Evolutionary conservation across 2,113 vertebrate species (phyloP).

Genomic region (Oophaga pumilio): DNA sequence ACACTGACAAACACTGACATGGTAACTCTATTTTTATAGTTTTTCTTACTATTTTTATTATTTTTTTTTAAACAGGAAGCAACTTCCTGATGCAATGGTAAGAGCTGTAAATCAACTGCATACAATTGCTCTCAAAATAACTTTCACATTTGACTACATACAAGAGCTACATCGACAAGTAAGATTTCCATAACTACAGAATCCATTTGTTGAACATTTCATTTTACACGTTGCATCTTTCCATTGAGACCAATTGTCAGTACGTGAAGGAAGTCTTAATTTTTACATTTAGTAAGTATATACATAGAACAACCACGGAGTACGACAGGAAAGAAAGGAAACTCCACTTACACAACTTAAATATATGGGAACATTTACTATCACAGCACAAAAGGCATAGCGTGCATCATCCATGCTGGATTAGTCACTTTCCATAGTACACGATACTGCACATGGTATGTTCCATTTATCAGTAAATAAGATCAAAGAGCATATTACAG

Average conservation of each 20-base stretch:
- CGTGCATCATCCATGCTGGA: neutral
- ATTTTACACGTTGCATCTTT: neutral
- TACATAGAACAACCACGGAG: neutral
- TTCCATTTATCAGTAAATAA: neutral
- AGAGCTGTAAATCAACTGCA: neutral
- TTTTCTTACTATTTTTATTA: too few species aligned
- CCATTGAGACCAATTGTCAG: neutral
- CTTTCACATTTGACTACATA: neutral
- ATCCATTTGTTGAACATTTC: neutral
- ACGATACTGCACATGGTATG: neutral
- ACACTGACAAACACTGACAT: too few species aligned
- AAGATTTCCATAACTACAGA: neutral
- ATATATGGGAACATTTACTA: neutral
- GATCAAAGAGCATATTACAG: neutral
- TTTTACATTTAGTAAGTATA: neutral
- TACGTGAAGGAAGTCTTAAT: neutral
- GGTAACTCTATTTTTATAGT: too few species aligned
- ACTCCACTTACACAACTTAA: neutral
- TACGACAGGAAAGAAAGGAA: neutral
- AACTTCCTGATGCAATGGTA: too few species aligned
- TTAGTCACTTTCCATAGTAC: conserved; percentile 1
- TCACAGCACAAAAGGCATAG: neutral
- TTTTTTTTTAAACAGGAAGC: too few species aligned
- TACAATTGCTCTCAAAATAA: neutral
- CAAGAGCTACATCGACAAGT: neutral